A percentile compares a stretch with the other conserved stretches of the same genome.
phyloP scores from a whole-genome alignment of 2,888 invertebrate species.

The Sinopyrophorus schimmeli region DNA sequence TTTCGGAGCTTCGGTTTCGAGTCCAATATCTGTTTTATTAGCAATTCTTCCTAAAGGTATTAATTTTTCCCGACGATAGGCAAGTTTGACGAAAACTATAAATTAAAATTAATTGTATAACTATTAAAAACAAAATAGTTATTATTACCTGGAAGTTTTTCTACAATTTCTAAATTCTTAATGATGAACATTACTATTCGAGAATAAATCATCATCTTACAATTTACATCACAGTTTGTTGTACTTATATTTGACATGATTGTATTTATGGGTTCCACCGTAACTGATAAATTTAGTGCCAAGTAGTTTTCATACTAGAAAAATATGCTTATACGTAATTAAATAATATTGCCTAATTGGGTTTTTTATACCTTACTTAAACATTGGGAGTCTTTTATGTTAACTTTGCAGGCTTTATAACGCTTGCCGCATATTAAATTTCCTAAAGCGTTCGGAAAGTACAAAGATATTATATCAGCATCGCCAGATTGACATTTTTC shows the following conservation, averaged over 20 bases:
- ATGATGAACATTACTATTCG: slow-evolving; percentile 47
- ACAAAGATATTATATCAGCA: slow-evolving; percentile 45
- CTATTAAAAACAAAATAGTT: background rate
- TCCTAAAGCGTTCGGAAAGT: slow-evolving; percentile 47
- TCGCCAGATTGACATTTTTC: slow-evolving; percentile 45
- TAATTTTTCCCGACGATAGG: slow-evolving; percentile 28
- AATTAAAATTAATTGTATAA: slow-evolving; percentile 21
- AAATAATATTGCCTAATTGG: background rate
- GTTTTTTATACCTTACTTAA: slow-evolving; percentile 38
- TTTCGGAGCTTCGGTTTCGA: slow-evolving; percentile 43
- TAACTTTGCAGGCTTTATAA: slow-evolving; percentile 45
- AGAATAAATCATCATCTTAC: slow-evolving; percentile 48
- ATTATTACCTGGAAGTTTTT: slow-evolving; percentile 47
- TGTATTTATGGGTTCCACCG: slow-evolving; percentile 42
- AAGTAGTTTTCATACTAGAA: slow-evolving; percentile 42
- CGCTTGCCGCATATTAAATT: slow-evolving; percentile 48
- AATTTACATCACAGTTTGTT: slow-evolving; percentile 47
- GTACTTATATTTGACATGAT: slow-evolving; percentile 43
- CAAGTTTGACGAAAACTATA: slow-evolving; percentile 38
- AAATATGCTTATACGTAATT: background rate
- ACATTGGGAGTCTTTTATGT: slow-evolving; percentile 47
- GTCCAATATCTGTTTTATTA: slow-evolving; percentile 26
- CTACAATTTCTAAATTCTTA: slow-evolving; percentile 48
- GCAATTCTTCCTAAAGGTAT: slow-evolving; percentile 16
- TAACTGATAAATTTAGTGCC: slow-evolving; percentile 45